Conservation (phyloP, 35 echinoderm and acorn worm genomes). For the Apostichopus californicus region DNA sequence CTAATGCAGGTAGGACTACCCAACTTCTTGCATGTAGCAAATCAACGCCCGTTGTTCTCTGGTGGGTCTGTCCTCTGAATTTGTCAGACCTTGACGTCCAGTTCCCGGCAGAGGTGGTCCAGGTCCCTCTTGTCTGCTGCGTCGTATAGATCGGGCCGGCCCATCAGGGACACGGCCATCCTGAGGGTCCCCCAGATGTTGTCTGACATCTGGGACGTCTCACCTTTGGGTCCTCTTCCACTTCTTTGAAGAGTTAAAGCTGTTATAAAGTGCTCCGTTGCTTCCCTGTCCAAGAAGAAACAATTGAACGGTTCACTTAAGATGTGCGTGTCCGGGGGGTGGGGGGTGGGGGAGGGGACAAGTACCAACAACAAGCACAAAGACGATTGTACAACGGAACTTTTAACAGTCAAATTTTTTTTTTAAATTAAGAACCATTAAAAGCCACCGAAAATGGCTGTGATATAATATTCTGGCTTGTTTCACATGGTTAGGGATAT, state of each 20-base stretch:
- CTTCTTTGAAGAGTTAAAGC: constrained; percentile 85
- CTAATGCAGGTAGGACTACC: constrained; percentile 15
- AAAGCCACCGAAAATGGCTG: too few relatives aligned
- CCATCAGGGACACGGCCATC: constrained; percentile 90
- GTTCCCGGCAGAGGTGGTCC: constrained; percentile 65
- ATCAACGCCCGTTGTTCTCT: background rate
- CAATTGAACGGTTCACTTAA: background rate
- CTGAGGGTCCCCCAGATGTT: constrained; percentile 97
- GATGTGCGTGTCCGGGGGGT: too few relatives aligned
- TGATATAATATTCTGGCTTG: too few relatives aligned
- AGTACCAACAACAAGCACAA: too few relatives aligned
- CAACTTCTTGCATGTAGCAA: constrained; percentile 16
- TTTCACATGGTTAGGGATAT: too few relatives aligned
- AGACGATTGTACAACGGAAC: too few relatives aligned
- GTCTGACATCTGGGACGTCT: constrained; percentile 80
- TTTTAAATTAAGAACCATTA: too few relatives aligned
- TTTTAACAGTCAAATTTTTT: too few relatives aligned
- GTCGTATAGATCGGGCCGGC: constrained; percentile 74
- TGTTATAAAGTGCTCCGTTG: constrained; percentile 89
- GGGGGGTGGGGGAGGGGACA: too few relatives aligned
- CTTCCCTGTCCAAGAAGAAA: constrained; percentile 32
- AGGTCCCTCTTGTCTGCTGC: constrained; percentile 76
- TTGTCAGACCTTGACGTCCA: constrained; percentile 73
- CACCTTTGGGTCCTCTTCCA: constrained; percentile 72
- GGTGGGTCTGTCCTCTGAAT: background rate